Evolutionary conservation across 2,888 invertebrate species (phyloP), one percentile per base, ranked within the genome.

Genomic region (Electrophaes corylata): DNA sequence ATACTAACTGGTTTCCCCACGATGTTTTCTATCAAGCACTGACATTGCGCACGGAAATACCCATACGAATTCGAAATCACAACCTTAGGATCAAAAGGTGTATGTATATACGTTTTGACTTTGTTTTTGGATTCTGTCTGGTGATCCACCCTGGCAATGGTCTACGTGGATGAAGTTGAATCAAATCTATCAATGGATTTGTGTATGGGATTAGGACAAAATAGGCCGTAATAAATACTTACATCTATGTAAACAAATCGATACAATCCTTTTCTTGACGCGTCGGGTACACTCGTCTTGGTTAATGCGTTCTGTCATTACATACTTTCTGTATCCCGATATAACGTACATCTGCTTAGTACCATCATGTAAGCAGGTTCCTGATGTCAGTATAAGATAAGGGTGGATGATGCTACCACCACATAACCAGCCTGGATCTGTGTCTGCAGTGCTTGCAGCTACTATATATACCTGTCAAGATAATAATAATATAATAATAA

Each of bases 311-410:
- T 59, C 35, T 0, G 48, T 14, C 3, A 46, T 54, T 3, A 79
- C 67, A 20, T 76, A 75, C 43, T 64, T 65, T 8, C 62, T 64
- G 52, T 75, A 72, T 0, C 75, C 78, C 4, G 72, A 71, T n/a
- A 77, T 64, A 0, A 68, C 76, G 48, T 73, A 75, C 40, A 74
- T 48, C 12, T 48, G 23, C 10, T 41, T 41, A 6, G 20, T 33
- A 11, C 37, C 47, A 1, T 3, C 3, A 2, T 2, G 0, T 1
- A 48, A 16, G 37, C 47, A 48, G 1, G 76, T 72, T 0, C 76
- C 77, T 3, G 78, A 69, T 0, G 77, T 78, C 1, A 78, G 44
- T 29, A 62, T 29, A 35, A 62, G 43, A 6, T 18, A 69, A 0
- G 72, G 64, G 57, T 57, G 67, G 11, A 65, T 47, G 11, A 65